These are phyloP conservation scores for Carlito syrichta DNA, from an alignment of 2,113 vertebrate genomes.

Conservation along the genomic window DNA sequence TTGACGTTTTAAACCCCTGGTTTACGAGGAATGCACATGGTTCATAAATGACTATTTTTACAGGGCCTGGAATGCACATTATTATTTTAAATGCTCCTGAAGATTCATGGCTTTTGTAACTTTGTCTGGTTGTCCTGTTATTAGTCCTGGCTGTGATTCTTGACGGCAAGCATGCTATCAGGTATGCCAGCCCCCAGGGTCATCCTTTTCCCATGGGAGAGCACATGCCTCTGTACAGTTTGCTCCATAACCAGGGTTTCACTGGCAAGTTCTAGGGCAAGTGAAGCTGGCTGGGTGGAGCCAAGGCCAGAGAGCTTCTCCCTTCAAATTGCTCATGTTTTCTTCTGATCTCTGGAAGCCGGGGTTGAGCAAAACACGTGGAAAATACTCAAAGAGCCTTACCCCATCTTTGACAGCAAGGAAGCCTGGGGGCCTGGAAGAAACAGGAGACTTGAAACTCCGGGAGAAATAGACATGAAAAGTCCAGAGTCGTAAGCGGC, in stretches of 20 bases:
- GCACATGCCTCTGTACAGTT: accelerated
- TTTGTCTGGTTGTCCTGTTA: background rate
- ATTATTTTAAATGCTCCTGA: no score
- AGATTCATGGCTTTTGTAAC: accelerated
- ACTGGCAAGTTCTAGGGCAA: background rate
- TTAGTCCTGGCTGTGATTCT: background rate
- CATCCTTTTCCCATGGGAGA: background rate
- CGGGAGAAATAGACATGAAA: background rate
- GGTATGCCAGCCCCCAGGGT: background rate
- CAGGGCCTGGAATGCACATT: accelerated
- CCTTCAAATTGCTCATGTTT: background rate
- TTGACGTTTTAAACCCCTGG: background rate
- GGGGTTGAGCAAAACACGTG: background rate
- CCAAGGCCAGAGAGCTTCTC: background rate
- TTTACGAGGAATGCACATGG: accelerated
- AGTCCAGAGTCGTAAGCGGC: background rate
- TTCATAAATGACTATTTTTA: no score
- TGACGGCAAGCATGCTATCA: accelerated
- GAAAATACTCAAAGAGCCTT: background rate
- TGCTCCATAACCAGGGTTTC: background rate
- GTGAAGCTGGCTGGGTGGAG: background rate
- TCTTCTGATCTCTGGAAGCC: background rate
- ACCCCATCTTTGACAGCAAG: accelerated
- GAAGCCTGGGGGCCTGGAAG: background rate
- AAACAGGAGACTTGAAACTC: background rate